Base-by-base conservation (phyloP, 2,113 vertebrate species). In the Danionella cerebrum region DNA sequence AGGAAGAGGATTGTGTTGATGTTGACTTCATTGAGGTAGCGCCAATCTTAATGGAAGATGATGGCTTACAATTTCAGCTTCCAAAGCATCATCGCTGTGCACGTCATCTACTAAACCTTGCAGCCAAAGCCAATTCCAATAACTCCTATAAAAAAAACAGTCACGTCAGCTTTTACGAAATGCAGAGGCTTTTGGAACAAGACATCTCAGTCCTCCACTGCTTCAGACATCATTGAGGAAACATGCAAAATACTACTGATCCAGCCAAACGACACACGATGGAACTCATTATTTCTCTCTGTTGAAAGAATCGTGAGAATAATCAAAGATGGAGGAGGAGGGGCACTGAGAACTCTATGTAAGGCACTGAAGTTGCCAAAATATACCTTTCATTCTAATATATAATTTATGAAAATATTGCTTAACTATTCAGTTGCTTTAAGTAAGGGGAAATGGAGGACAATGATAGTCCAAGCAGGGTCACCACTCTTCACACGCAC, bases 101-200 rank as follows among this genome's bases (percentile, higher is more conserved):
- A 10, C 67, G 54, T 22, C 64, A 72, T 48, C 35, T 72, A 4
- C 31, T 58, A 2, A 66, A 66, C 38, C 21, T 72, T 25, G 51
- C 66, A 12, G 29, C 27, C 21, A 51, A 53, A 2, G 70, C 52
- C 4, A 27, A 52, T 7, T 5, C 42, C 11, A 42, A 47, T 29
- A 35, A 42, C 10, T 41, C 50, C n/a, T n/a, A 4, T 69, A 48
- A 44, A 70, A 36, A 36, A 65, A 21, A 3, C 19, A 65, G 2
- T 65, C 22, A 7, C 19, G 59, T 70, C 72, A 58, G 18, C 67
- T 7, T 72, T 67, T 36, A 35, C 54, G 6, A 74, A 70, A 53
- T 69, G 48, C 24, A 36, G 27, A 3, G 58, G 21, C 36, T 53
- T 74, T 2, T 69, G 59, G 72, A 70, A 57, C 31, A 69, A 50